Percentiles rank a stretch among this genome's conserved stretches.
phyloP scores from a whole-genome alignment of 2,113 vertebrate species.

The Jaculus jaculus region DNA sequence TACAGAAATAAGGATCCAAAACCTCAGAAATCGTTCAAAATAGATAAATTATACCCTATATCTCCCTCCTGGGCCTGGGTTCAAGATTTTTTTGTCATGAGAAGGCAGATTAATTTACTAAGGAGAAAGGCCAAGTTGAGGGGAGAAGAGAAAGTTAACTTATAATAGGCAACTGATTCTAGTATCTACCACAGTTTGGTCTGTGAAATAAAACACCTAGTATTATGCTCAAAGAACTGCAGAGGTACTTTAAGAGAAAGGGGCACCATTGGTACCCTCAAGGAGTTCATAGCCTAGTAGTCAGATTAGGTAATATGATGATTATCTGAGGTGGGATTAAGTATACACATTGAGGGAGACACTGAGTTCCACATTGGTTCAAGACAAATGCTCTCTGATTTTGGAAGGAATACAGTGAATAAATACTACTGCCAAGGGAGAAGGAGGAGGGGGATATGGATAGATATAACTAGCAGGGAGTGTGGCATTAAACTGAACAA shows the following conservation, averaged over 20 bases:
- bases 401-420: neutral
- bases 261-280: neutral
- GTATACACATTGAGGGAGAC: neutral
- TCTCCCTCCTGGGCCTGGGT: neutral
- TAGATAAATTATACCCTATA: neutral
- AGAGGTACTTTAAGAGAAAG: conserved; percentile 21
- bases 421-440: neutral
- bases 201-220: neutral
- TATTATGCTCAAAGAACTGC: neutral
- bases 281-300: neutral
- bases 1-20: conserved; percentile 20
- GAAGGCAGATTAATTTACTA: neutral
- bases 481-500: neutral
- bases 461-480: neutral
- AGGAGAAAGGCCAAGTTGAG: neutral
- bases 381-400: neutral
- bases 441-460: too few relatives aligned
- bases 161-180: neutral
- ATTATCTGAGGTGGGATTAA: neutral
- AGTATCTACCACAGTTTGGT: neutral
- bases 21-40: conserved; percentile 19
- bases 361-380: neutral
- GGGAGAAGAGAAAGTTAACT: neutral
- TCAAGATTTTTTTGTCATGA: conserved; percentile 32
- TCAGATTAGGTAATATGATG: conserved; percentile 8